These are phyloP conservation scores for Polymixis lichenea DNA, from an alignment of 2,888 invertebrate genomes.

Conservation along the genomic window DNA sequence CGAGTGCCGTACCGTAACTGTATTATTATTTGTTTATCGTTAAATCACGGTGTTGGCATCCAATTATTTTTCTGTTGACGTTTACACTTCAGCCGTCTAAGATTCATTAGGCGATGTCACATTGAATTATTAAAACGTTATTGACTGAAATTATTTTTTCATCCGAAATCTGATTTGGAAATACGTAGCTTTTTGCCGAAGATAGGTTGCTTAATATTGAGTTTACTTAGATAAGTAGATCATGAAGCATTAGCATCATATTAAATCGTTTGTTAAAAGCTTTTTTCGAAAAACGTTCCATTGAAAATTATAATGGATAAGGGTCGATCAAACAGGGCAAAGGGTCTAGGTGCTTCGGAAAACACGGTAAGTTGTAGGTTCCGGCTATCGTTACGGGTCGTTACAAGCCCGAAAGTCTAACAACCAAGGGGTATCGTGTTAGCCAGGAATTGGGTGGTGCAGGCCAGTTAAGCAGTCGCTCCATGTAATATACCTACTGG, in stretches of 20 bases:
- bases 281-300: neutral
- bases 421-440: neutral
- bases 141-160: conserved; percentile 7
- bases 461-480: neutral
- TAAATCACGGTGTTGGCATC: conserved; percentile 14
- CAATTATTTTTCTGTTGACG: conserved; percentile 47
- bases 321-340: neutral
- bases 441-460: neutral
- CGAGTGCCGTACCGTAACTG: conserved; percentile 17
- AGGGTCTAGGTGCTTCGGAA: neutral
- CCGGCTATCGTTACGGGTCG: too few species aligned
- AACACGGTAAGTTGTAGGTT: too few species aligned
- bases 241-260: neutral
- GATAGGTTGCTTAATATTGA: neutral
- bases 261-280: neutral
- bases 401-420: neutral
- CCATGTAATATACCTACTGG: neutral
- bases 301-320: neutral
- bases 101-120: conserved; percentile 40
- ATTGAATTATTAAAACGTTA: conserved; percentile 28
- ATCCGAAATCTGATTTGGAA: neutral
- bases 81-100: conserved; percentile 26
- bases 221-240: neutral
- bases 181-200: neutral
- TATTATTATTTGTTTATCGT: conserved; percentile 40